Base-by-base conservation (phyloP, 1,140 invertebrate species). In the Microplitis demolitor region DNA sequence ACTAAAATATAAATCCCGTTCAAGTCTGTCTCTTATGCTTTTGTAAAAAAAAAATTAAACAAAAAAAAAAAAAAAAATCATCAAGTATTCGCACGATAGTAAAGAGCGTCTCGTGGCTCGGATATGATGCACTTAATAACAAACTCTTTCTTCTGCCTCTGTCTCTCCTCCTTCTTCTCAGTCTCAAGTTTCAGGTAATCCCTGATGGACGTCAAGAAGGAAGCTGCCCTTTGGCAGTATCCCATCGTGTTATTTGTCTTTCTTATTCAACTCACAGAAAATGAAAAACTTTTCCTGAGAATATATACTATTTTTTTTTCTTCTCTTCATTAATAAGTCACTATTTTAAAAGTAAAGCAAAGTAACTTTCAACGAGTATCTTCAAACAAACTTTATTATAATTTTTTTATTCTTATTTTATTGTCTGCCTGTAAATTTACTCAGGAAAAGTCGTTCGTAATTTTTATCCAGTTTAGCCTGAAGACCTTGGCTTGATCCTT, bases 81-180 rank as follows among this genome's bases (percentile, higher is more conserved):
- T 54, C 53, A 54, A 54, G 71, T 39, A 64, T 58, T 63, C 63
- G 70, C 58, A 71, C 60, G 60, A 39, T 76, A 76, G 79, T 79
- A 78, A 35, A 66, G 45, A 66, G 71, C 78, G 80, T 84, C 80
- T 87, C 81, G 84, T 89, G 89, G 89, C 89, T 91, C 89, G 89
- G 89, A 90, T 91, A 90, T 91, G 89, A 90, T 90, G 85, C 80
- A 82, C 79, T 83, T 85, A 74, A 9, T 37, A 45, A 35, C 33
- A 37, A 37, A 34, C 33, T 66, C 60, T 35, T 50, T 35, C 50
- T 51, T 54, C 16, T 54, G 33, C 6, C 37, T 33, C 39, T 60
- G 6, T 58, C 58, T 24, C 24, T 24, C 24, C 24, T 70, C 34
- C 45, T 61, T 14, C 37, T 39, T 84, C 69, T 80, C 74, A 84